Percentiles rank a stretch among this genome's conserved stretches.
These are phyloP conservation scores for Camelus dromedarius DNA, from an alignment of 2,113 vertebrate species.

Conservation along the genomic window DNA sequence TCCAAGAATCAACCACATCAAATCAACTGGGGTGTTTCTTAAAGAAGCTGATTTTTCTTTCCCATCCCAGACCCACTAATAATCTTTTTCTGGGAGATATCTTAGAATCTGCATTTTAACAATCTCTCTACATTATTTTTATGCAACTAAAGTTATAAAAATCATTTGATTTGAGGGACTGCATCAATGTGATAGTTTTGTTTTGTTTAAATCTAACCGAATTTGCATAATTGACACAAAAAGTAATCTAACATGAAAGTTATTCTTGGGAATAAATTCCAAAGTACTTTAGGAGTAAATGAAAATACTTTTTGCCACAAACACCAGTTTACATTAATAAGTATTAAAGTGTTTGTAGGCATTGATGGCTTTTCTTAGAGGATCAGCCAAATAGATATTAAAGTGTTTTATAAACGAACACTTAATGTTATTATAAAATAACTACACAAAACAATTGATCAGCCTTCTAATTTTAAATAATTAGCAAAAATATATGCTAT, in stretches of 20 bases:
- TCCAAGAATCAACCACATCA: background rate
- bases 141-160: background rate
- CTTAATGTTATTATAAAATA: background rate
- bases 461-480: constrained; percentile 5
- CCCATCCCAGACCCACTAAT: background rate
- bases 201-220: background rate
- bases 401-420: background rate
- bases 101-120: background rate
- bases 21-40: background rate
- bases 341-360: background rate
- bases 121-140: background rate
- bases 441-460: background rate
- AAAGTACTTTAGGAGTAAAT: constrained; percentile 42
- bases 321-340: background rate
- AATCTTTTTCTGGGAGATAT: background rate
- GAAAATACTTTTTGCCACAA: background rate
- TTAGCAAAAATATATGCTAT: background rate
- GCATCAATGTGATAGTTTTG: background rate
- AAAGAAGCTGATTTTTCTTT: background rate
- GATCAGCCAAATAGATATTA: constrained; percentile 7
- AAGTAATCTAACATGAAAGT: background rate
- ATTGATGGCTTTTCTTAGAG: background rate
- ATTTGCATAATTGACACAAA: background rate
- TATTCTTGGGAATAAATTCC: background rate
- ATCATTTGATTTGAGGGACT: background rate